Base-by-base conservation (phyloP, 2,797 vertebrate species). In the Coregonus suidteri region DNA sequence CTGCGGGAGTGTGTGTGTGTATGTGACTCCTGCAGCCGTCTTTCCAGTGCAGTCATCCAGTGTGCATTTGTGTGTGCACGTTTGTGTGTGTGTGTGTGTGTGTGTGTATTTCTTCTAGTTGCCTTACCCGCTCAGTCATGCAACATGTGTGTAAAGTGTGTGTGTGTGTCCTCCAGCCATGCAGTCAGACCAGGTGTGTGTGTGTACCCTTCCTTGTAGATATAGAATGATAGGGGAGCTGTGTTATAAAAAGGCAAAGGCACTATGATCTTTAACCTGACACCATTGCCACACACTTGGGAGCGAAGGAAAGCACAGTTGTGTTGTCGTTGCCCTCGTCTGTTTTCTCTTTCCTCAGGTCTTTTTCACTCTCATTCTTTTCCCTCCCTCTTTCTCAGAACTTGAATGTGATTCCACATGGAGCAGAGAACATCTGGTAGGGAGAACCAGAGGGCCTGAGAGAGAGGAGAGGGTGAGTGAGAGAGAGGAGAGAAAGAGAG, bases 341-440 rank as follows among this genome's bases (percentile, higher is more conserved):
- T 79, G 73, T 84, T 86, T 87, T 81, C 78, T 71, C 67, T 84
- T 79, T 72, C 54, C 78, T 83, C 81, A 65, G 75, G 82, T 71
- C 34, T 31, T 31, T 73, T 41, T 30, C 56, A 6, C 14, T 76
- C 51, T 66, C 75, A 13, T 78, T 68, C 51, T 80, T 88, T 77
- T 85, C 79, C 69, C 56, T 79, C 47, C 31, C 66, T 62, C 47
- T 37, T 56, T 77, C 77, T 5, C 78, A 84, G 86, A 80, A 78
- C 82, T 91, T 89, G 88, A 93, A 93, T 91, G 83, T 84, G 86
- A 11, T 90, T 91, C 91, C 89, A 88, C 91, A 88, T 84, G 88
- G 90, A 73, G 81, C 81, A 73, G 80, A 86, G 85, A 92, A 93
- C 91, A 90, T 90, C 89, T 93, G 91, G 82, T 90, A 77, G 82